A percentile compares a stretch with the other conserved stretches of the same genome.
phyloP scores from a whole-genome alignment of 2,888 invertebrate species.

The Drosophila bunnanda region DNA sequence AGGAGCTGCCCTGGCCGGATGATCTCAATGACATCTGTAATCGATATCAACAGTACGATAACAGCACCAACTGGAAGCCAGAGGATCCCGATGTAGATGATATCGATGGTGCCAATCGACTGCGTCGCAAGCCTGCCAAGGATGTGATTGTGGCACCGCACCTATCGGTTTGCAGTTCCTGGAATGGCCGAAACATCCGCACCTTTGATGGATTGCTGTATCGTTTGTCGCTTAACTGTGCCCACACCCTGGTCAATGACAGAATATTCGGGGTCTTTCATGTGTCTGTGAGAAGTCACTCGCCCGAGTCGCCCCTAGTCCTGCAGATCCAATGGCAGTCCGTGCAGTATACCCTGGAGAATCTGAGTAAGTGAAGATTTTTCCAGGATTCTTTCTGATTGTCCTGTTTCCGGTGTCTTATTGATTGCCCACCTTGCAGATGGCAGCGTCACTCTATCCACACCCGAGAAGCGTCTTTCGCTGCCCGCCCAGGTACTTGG shows the following conservation, averaged over 20 bases:
- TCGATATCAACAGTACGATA: neutral
- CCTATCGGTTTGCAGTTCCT: conserved; percentile 9
- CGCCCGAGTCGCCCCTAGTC: neutral
- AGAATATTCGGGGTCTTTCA: conserved; percentile 8
- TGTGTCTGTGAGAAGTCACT: conserved; percentile 7
- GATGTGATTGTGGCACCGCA: conserved; percentile 10
- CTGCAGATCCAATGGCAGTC: conserved; percentile 86
- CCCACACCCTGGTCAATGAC: conserved; percentile 11
- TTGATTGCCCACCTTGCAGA: conserved; percentile 80
- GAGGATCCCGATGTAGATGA: neutral
- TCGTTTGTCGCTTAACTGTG: conserved; percentile 8
- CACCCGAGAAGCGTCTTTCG: conserved; percentile 86
- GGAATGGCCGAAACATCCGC: conserved; percentile 13
- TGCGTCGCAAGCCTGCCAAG: conserved; percentile 1
- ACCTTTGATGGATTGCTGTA: conserved; percentile 11
- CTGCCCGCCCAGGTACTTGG: conserved; percentile 91
- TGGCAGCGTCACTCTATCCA: conserved; percentile 86
- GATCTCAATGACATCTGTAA: neutral
- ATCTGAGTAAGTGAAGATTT: conserved; percentile 83
- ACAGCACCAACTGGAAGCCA: conserved; percentile 1
- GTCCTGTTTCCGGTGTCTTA: no score
- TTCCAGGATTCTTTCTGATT: no score
- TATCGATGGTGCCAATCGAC: neutral
- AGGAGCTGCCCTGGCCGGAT: conserved; percentile 14
- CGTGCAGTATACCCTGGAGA: conserved; percentile 87